Conservation (phyloP, 2,888 invertebrate genomes). For the Bibio marci region DNA sequence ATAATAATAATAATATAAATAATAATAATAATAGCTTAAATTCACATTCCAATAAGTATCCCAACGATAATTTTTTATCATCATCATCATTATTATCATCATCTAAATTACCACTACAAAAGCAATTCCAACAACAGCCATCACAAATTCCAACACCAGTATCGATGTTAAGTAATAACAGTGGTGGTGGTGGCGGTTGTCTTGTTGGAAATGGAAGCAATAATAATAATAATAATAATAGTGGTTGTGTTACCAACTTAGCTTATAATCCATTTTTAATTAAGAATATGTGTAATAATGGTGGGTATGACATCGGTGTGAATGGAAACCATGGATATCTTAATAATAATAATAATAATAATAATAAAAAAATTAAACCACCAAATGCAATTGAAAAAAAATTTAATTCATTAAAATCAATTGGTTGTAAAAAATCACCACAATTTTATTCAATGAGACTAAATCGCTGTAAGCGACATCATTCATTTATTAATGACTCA, state of each 20-base stretch:
- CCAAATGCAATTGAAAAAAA: conserved; percentile 4
- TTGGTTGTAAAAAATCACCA: conserved; percentile 11
- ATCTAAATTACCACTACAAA: conserved; percentile 7
- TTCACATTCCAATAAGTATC: neutral
- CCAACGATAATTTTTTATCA: neutral
- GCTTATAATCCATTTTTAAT: neutral
- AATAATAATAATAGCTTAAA: no score
- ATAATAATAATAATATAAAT: neutral
- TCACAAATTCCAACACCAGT: neutral
- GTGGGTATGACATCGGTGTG: neutral
- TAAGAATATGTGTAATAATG: neutral
- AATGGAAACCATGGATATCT: no score
- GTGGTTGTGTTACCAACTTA: no score
- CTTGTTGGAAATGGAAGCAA: no score
- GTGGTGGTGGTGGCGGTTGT: no score
- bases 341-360: neutral
- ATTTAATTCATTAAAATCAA: conserved; percentile 15
- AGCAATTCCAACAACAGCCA: neutral
- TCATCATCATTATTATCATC: conserved; percentile 13
- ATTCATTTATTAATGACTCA: conserved; percentile 18
- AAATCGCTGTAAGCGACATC: conserved; percentile 26
- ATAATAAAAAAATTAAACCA: neutral
- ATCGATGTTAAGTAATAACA: neutral
- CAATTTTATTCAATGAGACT: conserved; percentile 12
- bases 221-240: no score